Percentiles rank a stretch among this genome's conserved stretches.
Conservation (phyloP, 2,797 vertebrate genomes). For the Tapirus indicus region DNA sequence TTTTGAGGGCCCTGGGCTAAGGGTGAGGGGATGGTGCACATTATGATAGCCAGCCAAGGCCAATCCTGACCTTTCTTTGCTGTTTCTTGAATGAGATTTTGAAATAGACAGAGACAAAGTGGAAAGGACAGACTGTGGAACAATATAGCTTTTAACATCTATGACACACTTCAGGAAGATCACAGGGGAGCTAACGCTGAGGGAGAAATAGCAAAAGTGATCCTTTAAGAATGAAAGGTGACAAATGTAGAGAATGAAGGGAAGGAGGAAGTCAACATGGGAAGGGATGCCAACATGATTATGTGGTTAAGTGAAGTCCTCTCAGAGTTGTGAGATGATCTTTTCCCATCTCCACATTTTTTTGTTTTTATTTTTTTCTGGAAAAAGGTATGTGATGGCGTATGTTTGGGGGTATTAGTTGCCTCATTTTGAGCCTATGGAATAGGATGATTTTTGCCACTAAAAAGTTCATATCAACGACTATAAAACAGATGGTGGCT, state of each 20-base stretch:
- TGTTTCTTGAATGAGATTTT: slow-evolving; percentile 72
- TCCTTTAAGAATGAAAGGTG: neutral
- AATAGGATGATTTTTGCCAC: neutral
- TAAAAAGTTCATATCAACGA: neutral
- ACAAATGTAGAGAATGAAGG: neutral
- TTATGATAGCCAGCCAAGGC: slow-evolving; percentile 44
- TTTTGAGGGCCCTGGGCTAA: slow-evolving; percentile 38
- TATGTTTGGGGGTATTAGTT: neutral
- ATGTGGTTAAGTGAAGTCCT: neutral
- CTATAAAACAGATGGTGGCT: neutral
- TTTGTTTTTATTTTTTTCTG: neutral
- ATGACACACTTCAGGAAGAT: slow-evolving; percentile 53
- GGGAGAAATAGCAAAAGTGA: neutral
- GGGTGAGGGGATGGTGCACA: slow-evolving; percentile 33
- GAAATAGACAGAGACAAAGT: slow-evolving; percentile 68
- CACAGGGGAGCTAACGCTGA: neutral
- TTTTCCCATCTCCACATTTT: neutral
- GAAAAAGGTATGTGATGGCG: neutral
- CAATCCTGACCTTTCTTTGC: slow-evolving; percentile 70
- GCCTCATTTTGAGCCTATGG: neutral
- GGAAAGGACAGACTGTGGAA: slow-evolving; percentile 51
- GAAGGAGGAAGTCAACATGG: neutral
- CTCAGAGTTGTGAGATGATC: neutral
- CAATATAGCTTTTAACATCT: slow-evolving; percentile 56
- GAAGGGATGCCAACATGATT: neutral